Percentiles rank a stretch among this genome's conserved stretches.
Conservation (phyloP, 2,888 invertebrate genomes). For the Dolichomitus sp. region DNA sequence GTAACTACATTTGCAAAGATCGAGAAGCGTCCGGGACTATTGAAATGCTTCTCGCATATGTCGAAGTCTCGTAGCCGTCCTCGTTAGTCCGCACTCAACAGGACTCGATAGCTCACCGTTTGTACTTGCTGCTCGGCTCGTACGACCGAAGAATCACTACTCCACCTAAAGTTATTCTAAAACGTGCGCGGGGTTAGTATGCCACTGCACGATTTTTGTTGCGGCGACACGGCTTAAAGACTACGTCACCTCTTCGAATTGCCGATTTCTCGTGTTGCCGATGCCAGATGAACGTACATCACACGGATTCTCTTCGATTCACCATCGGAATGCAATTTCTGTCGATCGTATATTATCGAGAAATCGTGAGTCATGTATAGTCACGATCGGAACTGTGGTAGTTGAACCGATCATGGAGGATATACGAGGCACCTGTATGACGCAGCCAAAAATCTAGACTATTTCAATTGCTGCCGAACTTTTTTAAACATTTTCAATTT, state of each 20-base stretch:
- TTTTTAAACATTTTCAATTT: too few species aligned
- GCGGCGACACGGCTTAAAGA: neutral
- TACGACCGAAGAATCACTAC: slow-evolving; percentile 60
- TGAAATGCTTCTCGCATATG: slow-evolving; percentile 58
- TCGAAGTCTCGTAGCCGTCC: slow-evolving; percentile 41
- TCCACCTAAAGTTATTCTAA: slow-evolving; percentile 82
- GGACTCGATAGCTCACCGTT: slow-evolving; percentile 8
- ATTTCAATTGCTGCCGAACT: too few species aligned
- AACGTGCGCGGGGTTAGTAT: slow-evolving; percentile 73
- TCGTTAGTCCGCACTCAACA: slow-evolving; percentile 48
- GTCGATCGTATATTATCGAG: neutral
- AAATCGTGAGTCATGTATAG: neutral
- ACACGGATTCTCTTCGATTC: neutral
- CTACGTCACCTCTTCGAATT: neutral
- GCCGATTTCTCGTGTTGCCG: slow-evolving; percentile 6
- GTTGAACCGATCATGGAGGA: neutral
- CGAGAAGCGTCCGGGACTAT: slow-evolving; percentile 53
- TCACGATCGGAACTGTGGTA: neutral
- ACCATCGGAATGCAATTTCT: slow-evolving; percentile 3
- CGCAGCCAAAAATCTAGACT: neutral
- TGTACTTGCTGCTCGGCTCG: neutral
- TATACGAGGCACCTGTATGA: neutral
- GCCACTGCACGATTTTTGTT: slow-evolving; percentile 59
- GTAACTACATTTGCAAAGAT: slow-evolving; percentile 8
- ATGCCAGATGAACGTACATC: neutral